Conservation (phyloP, 2,797 vertebrate genomes). For the Echiichthys vipera region DNA sequence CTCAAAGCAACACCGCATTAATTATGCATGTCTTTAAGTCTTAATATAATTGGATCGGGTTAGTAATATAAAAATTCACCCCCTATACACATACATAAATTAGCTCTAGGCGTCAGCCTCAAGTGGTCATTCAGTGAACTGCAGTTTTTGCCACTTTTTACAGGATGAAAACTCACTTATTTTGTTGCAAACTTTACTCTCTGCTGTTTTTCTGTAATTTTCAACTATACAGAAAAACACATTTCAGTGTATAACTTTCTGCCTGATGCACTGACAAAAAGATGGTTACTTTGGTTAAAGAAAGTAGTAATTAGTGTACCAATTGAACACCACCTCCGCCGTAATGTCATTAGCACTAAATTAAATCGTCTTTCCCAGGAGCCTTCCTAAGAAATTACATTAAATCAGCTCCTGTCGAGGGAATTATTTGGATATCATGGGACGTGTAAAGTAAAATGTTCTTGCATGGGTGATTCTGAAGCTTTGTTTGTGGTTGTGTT, state of each 20-base stretch:
- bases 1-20: no score
- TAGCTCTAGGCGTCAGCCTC: no score
- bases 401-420: background rate
- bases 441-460: background rate
- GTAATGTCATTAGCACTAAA: slow-evolving; percentile 8
- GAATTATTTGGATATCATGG: slow-evolving; percentile 10
- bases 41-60: no score
- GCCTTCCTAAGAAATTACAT: background rate
- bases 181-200: background rate
- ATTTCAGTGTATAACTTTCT: background rate
- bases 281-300: slow-evolving; percentile 21
- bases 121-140: no score
- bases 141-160: no score
- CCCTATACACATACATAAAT: no score
- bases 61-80: no score
- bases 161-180: no score
- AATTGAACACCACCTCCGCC: background rate
- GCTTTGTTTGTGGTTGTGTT: slow-evolving; percentile 6
- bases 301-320: slow-evolving; percentile 23
- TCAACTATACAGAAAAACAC: background rate
- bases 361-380: background rate
- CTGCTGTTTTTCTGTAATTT: background rate
- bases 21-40: no score
- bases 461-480: background rate
- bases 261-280: background rate